Evolutionary conservation across 2,888 invertebrate species (phyloP), one percentile per base, ranked within the genome.

Genomic region (Megastigmus dorsalis): DNA sequence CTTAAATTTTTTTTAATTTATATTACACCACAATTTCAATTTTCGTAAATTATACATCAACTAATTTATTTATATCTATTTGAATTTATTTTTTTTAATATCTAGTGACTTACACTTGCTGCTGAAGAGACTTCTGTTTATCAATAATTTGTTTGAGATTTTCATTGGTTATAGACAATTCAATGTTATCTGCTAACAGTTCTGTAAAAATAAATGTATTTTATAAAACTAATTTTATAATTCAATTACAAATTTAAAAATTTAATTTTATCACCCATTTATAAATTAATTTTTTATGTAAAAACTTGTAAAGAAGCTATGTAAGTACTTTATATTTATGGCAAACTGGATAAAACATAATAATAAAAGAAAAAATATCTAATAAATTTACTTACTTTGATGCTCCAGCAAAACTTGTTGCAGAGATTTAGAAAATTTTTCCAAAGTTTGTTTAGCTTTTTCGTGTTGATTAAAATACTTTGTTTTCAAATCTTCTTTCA

Each of bases 321-420:
- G n/a, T n/a, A n/a, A n/a, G 7, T 15, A 63, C 2, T 38, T 57
- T 41, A n/a, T n/a, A 0, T 33, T 50, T 28, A 50, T 30, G 45
- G 41, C 63, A 55, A 71, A 70, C 43, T 63, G 23, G 18, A 23
- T 50, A 54, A 50, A 33, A 7, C 2, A 52, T 23, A 50, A 36
- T 48, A 1, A 30, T 30, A 18, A 54, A 52, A 48, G 10, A 26
- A 38, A 26, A 7, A 4, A n/a, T 23, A 41, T 7, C 13, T 41
- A 45, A 38, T 52, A 28, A 74, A 67, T 28, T 5, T 60, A 75
- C 84, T 80, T 83, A 85, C 85, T 80, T 78, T 79, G 79, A 73
- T 82, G 81, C 18, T 82, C 77, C 10, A 75, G 50, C 28, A 78
- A 80, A 50, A 79, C 76, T 45, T 81, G 76, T 38, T 70, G 67